Conservation (phyloP, 2,888 invertebrate genomes). For the Neuroscelio doddi region DNA sequence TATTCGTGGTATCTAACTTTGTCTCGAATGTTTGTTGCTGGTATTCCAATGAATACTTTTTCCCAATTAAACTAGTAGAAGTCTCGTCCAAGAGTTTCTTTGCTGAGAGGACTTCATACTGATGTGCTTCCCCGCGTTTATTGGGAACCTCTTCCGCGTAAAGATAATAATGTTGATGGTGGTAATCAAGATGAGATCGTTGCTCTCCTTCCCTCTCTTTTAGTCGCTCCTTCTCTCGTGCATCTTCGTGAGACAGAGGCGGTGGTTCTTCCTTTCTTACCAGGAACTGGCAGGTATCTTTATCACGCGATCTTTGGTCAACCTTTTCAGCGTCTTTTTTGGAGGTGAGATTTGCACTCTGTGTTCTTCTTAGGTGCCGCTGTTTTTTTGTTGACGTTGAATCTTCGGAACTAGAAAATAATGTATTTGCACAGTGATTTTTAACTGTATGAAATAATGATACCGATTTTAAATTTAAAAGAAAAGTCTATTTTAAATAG, state of each 20-base stretch:
- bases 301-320: too few relatives aligned
- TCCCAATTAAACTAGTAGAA: constrained; percentile 48
- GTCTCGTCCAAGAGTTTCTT: constrained; percentile 6
- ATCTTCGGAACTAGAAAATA: constrained; percentile 31
- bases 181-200: constrained; percentile 15
- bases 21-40: constrained; percentile 60
- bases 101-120: constrained; percentile 13
- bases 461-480: too few relatives aligned
- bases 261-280: constrained; percentile 43
- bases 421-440: not conserved
- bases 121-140: constrained; percentile 24
- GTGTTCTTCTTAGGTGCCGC: constrained; percentile 33
- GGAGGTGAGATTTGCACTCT: constrained; percentile 42
- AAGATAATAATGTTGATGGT: constrained; percentile 29
- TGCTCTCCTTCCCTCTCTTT: not conserved
- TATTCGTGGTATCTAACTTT: constrained; percentile 29
- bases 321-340: too few relatives aligned
- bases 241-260: constrained; percentile 13
- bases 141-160: constrained; percentile 9
- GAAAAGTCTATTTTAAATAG: too few relatives aligned
- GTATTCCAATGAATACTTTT: constrained; percentile 59
- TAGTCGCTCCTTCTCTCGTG: constrained; percentile 14
- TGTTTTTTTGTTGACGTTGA: constrained; percentile 21
- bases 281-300: constrained; percentile 28
- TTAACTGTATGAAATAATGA: too few relatives aligned